These are phyloP conservation scores for Zapus hudsonius DNA, from an alignment of 2,113 vertebrate species.

Conservation along the genomic window DNA sequence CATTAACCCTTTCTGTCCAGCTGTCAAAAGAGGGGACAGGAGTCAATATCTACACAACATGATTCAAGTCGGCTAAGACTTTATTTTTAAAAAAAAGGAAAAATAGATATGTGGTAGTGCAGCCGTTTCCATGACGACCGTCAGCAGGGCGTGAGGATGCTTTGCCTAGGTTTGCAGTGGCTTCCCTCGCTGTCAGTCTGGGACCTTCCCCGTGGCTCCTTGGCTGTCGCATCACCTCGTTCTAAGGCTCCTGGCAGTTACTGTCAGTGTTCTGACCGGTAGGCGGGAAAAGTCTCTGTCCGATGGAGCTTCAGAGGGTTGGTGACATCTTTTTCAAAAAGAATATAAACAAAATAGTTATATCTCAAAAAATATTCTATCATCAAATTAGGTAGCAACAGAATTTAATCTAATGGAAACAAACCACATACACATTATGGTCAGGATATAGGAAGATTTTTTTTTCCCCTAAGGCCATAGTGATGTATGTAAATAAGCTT, in stretches of 20 bases:
- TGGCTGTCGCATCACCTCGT: background rate
- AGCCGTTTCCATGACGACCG: constrained; percentile 12
- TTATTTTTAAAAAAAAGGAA: background rate
- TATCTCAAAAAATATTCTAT: background rate
- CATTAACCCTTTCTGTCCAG: constrained; percentile 62
- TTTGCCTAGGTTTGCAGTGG: background rate
- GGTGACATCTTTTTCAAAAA: constrained; percentile 78
- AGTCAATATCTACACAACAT: background rate
- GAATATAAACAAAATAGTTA: constrained; percentile 56
- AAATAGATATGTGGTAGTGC: constrained; percentile 57
- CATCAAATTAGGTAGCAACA: background rate
- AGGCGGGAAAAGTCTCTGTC: constrained; percentile 87
- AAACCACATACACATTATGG: fast-evolving
- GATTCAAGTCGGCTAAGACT: constrained; percentile 57
- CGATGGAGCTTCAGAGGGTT: constrained; percentile 87
- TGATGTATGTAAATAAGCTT: background rate
- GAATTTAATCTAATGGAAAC: background rate
- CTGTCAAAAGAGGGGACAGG: constrained; percentile 67
- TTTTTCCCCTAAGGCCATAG: background rate
- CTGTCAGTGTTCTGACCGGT: constrained; percentile 84
- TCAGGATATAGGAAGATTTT: background rate
- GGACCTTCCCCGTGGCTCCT: background rate
- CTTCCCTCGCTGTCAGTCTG: background rate
- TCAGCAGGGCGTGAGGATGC: background rate
- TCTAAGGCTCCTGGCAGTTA: constrained; percentile 23